Evolutionary conservation across 2,113 vertebrate species (phyloP).

Genomic region (Pantherophis guttatus): DNA sequence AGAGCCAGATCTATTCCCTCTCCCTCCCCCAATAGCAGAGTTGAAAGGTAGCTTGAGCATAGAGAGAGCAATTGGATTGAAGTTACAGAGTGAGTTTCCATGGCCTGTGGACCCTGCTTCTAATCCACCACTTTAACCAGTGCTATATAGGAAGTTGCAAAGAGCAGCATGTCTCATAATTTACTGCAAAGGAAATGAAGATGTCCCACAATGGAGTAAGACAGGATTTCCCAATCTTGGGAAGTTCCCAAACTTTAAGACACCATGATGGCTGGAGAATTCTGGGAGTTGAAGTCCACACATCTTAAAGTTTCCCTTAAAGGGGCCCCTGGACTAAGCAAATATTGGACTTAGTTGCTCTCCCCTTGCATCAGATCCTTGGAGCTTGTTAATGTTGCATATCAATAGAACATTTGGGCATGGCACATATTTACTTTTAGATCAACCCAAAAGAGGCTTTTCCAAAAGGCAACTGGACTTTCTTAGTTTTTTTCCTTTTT

Average conservation of each 20-base stretch:
- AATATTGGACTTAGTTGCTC: neutral
- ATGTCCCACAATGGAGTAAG: neutral
- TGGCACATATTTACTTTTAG: neutral
- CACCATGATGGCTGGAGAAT: neutral
- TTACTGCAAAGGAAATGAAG: neutral
- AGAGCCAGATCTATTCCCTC: neutral
- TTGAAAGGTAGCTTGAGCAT: neutral
- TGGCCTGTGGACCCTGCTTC: neutral
- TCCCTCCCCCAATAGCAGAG: neutral
- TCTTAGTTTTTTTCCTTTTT: neutral
- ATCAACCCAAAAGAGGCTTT: neutral
- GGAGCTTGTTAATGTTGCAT: neutral
- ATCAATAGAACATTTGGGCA: neutral
- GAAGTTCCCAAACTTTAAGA: neutral
- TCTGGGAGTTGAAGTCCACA: neutral
- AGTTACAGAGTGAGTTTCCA: neutral
- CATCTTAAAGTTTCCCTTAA: neutral
- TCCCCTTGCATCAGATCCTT: neutral
- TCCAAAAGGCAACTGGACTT: neutral
- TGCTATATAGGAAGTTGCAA: neutral
- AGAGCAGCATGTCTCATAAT: neutral
- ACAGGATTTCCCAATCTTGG: neutral
- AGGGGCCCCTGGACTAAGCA: neutral
- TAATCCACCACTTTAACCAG: neutral
- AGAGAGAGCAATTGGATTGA: neutral